Conservation (phyloP, 1,140 invertebrate genomes). For the Neoseiulus cucumeris region DNA sequence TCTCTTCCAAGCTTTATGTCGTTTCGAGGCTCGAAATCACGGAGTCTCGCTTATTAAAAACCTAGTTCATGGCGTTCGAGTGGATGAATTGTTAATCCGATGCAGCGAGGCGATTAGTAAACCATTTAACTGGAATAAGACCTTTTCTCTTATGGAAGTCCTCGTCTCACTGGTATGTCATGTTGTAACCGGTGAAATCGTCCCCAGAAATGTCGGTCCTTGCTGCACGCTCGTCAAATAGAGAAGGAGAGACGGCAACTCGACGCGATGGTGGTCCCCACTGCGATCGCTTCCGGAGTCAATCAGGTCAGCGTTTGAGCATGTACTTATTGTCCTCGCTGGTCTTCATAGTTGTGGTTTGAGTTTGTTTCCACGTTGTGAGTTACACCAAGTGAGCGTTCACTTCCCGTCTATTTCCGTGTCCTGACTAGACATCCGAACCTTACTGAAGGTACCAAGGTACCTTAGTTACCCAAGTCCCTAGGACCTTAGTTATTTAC, state of each 20-base stretch:
- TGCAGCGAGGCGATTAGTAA: not conserved
- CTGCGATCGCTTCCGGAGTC: not conserved
- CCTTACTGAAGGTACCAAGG: too few species aligned
- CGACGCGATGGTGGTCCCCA: not conserved
- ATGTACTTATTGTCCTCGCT: not conserved
- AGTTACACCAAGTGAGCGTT: not conserved
- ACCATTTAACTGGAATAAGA: not conserved
- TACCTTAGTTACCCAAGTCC: too few species aligned
- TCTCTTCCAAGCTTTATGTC: not conserved
- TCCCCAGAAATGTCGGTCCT: not conserved
- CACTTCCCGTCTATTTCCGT: not conserved
- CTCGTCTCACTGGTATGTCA: not conserved
- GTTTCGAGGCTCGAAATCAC: not conserved
- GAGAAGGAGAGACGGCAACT: conserved; percentile 8
- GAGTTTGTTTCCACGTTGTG: not conserved
- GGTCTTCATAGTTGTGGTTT: not conserved
- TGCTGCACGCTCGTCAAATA: not conserved
- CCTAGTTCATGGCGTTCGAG: not conserved
- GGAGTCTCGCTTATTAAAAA: not conserved
- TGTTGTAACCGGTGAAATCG: not conserved
- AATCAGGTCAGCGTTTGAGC: conserved; percentile 2
- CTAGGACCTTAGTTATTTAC: too few species aligned
- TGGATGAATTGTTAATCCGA: not conserved
- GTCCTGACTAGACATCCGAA: not conserved
- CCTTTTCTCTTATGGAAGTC: not conserved